These are phyloP conservation scores for Mycteria americana DNA, from an alignment of 2,797 vertebrate species.

Conservation along the genomic window DNA sequence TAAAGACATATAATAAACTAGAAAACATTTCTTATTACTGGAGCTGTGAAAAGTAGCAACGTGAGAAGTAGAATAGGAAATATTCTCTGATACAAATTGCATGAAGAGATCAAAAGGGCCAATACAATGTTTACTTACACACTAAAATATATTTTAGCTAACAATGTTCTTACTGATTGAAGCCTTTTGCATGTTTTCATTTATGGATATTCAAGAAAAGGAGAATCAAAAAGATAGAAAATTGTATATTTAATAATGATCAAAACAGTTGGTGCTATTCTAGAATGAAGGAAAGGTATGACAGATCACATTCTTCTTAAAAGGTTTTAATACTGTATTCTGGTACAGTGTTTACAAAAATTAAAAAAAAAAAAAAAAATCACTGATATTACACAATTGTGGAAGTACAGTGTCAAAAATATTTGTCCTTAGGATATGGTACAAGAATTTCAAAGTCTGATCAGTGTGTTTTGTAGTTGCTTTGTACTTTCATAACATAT, in stretches of 20 bases:
- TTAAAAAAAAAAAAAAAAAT: background rate
- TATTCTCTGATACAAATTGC: background rate
- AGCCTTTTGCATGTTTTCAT: background rate
- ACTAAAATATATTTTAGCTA: conserved; percentile 29
- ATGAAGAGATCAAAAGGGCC: background rate
- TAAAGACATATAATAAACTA: conserved; percentile 32
- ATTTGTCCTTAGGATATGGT: background rate
- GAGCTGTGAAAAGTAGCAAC: conserved; percentile 26
- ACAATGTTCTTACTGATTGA: background rate
- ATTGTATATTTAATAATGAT: background rate
- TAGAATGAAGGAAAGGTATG: conserved; percentile 46
- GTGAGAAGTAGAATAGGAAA: conserved; percentile 35
- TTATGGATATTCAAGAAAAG: background rate
- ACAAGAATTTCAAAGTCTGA: background rate
- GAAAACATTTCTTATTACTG: conserved; percentile 30
- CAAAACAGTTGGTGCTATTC: conserved; percentile 19
- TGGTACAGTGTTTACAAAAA: background rate
- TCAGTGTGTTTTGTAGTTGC: background rate
- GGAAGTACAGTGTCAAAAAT: background rate
- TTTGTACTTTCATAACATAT: background rate
- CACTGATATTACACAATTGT: background rate
- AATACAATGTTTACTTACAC: conserved; percentile 4
- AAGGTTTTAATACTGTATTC: background rate
- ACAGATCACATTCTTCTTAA: background rate
- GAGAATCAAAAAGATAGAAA: background rate